Evolutionary conservation across 2,888 invertebrate genomes (phyloP), one percentile per base, ranked within the genome.

Genomic region (Zonitis immaculata): DNA sequence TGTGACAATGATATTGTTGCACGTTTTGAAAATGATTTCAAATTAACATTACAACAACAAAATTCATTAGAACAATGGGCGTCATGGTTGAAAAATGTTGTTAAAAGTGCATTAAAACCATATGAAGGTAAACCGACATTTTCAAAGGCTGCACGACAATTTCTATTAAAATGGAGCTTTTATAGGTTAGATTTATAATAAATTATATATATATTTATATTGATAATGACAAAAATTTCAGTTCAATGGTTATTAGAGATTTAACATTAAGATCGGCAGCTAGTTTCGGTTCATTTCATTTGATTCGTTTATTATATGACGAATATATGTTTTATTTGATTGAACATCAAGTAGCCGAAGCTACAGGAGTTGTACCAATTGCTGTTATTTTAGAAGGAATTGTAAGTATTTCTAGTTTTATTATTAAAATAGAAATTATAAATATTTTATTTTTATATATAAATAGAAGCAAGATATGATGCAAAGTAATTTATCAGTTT

Each of bases 311-410:
- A 70, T 83, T 99, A 53, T 99, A 96, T 76, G 98, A 99, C 78
- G 99, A 99, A 78, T 99, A 97, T 78, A 97, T 99, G 90, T 95
- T 96, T 79, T 98, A 95, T 78, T 82, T 98, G 68, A 92, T 99
- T 66, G 98, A 99, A 78, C 94, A 95, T 70, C 90, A 93, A 77
- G 95, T 98, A 27, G 96, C 98, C 39, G 84, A 87, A 71, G 93
- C 93, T 47, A 89, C 87, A 49, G 88, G 88, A 61, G 89, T 91
- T 72, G 94, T 95, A 63, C 94, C 96, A 53, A 95, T 98, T 72
- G 94, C 95, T 64, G 95, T 97, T 58, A 94, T 97, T 87, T 76
- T 81, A 48, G 81, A 78, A 69, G 84, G 83, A 66, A 82, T 83
- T 69, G 82, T 83, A 74, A 76, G 80, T 76, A 9, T n/a, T n/a